Base-by-base conservation (phyloP, 2,113 vertebrate genomes). In the Furnarius figulus region DNA sequence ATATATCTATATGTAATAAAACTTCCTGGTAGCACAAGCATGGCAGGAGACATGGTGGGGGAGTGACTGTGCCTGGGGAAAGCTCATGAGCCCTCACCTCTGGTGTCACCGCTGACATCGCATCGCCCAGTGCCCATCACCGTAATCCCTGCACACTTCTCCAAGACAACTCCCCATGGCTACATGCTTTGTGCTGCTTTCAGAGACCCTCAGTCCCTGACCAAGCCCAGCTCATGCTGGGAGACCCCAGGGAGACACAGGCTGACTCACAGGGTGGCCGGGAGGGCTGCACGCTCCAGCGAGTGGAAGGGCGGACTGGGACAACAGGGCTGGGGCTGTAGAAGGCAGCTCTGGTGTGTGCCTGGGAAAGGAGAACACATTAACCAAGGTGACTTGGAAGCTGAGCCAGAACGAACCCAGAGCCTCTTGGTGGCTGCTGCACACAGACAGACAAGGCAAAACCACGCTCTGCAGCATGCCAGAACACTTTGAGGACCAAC, bases 251-350 rank as follows among this genome's bases (percentile, higher is more conserved):
- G 55, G 56, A 47, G 15, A 16, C 27, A 2, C 8, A 31, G 75
- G 40, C 18, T 47, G 71, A 96, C 97, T 98, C 97, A 99, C 99
- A 88, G 17, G 98, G 98, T 33, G 97, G 97, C 94, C 99, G 98
- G 18, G 98, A 97, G 12, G 98, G 98, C 76, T 98, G 99, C 15
- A 97, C 89, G 11, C 98, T 95, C 99, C 99, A 99, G 62, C 99
- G 98, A 81, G 98, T 98, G 25, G 98, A 92, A 42, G 98, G 97
- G 31, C 98, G 98, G 28, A 98, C 89, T 14, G 97, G 97, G 78
- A 98, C 97, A 72, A 98, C 95, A 3, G 98, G 95, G 87, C 96
- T 98, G 89, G 98, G 98, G 87, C 97, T 98, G 24, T 98, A 99
- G 98, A 97, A 99, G 8, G 98, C 75, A 56, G 97, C 74, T 93